Base-by-base conservation (phyloP, 2,888 invertebrate genomes). In the Acanthosepion esculentum region DNA sequence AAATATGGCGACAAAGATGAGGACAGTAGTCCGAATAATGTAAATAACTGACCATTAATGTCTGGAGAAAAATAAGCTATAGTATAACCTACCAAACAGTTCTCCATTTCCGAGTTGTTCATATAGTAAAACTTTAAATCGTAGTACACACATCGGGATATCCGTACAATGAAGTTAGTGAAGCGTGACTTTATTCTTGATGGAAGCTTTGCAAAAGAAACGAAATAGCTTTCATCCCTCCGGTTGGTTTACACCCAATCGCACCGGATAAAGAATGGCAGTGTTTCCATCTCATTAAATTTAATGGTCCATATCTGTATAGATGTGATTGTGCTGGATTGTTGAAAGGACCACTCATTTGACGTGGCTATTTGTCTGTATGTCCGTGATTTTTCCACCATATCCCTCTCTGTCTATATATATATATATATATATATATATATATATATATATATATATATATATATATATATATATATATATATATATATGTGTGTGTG, bases 201-300 rank as follows among this genome's bases (percentile, higher is more conserved):
- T 78, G 78, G 78, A 78, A 78, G n/a, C 78, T 33, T 78, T 78
- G 78, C 78, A 15, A 78, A n/a, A 78, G 78, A 78, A n/a, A 78
- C n/a, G 78, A 78, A 78, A 78, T 33, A 78, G 78, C n/a, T 78
- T 78, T 78, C 78, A n/a, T 78, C 78, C 78, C 78, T 18, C 15
- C 15, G n/a, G 78, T 78, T 78, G 78, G 78, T n/a, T 78, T 78
- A 78, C 78, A 78, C 78, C n/a, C 15, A 78, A 33, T 78, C 78
- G 78, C 78, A 78, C 78, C n/a, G 78, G 78, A 78, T 78, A 78
- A 78, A n/a, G n/a, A 78, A 78, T 78, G n/a, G 78, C n/a, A n/a
- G n/a, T 18, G 18, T 78, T 78, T 78, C 78, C n/a, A 78, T 78
- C 78, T 78, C 78, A 78, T 78, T 78, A 78, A 78, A 78, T 78